Evolutionary conservation across 2,113 vertebrate genomes (phyloP).

Genomic region (Sylvietta virens): DNA sequence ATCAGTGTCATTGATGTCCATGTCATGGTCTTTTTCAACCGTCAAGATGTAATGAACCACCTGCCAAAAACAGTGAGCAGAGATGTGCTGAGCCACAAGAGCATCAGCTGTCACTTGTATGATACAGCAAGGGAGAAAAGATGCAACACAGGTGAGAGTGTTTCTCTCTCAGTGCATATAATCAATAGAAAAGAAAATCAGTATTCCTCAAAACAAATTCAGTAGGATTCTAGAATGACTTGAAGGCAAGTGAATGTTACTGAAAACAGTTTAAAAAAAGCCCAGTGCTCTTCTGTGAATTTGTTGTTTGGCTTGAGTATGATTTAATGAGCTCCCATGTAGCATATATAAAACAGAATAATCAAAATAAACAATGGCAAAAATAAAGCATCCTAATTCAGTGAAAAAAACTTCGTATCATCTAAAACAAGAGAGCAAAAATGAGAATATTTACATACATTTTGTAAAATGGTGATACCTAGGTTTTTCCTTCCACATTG

Average conservation of each 20-base stretch:
- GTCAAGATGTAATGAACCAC: constrained; percentile 86
- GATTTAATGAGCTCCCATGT: constrained; percentile 29
- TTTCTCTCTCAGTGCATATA: background rate
- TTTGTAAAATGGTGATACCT: background rate
- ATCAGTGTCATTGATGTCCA: constrained; percentile 91
- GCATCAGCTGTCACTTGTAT: background rate
- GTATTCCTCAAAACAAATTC: background rate
- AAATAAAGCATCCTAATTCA: background rate
- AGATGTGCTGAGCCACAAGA: background rate
- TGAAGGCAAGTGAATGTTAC: background rate
- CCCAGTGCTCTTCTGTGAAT: background rate
- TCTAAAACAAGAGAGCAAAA: background rate
- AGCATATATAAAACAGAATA: constrained; percentile 27
- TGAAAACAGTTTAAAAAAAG: background rate
- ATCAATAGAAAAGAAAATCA: background rate
- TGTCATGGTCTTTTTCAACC: constrained; percentile 76
- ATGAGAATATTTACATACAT: background rate
- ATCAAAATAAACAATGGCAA: background rate
- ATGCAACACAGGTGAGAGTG: background rate
- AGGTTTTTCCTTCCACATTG: background rate
- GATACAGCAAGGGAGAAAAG: background rate
- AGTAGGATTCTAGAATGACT: background rate
- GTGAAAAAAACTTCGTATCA: background rate
- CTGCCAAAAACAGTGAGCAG: constrained; percentile 72
- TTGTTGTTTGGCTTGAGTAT: background rate